Percentiles rank a stretch among this genome's conserved stretches.
These are phyloP conservation scores for Pygoscelis antarcticus DNA, from an alignment of 2,113 vertebrate genomes.

Conservation along the genomic window DNA sequence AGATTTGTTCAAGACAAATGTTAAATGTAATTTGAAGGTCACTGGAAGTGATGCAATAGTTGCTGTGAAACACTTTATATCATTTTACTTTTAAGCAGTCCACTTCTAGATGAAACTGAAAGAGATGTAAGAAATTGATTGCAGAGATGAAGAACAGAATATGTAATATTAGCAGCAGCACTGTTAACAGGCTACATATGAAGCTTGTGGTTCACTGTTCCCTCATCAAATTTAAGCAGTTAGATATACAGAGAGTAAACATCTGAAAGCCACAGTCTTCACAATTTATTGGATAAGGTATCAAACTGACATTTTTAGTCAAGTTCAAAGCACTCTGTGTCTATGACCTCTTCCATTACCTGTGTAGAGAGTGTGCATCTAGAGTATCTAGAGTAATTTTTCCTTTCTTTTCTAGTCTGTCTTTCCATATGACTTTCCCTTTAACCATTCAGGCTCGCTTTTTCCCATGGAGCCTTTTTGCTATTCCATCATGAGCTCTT, in stretches of 20 bases:
- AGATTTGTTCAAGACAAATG: slow-evolving; percentile 54
- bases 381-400: not conserved
- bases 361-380: not conserved
- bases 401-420: not conserved
- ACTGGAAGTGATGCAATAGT: slow-evolving; percentile 39
- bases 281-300: not conserved
- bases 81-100: slow-evolving; percentile 42
- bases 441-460: not conserved
- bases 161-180: not conserved
- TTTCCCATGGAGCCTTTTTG: not conserved
- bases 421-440: not conserved
- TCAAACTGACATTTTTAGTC: not conserved
- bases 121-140: slow-evolving; percentile 52
- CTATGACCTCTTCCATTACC: not conserved
- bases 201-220: not conserved
- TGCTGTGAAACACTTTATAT: slow-evolving; percentile 63
- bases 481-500: not conserved
- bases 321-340: not conserved
- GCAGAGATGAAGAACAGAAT: slow-evolving; percentile 11
- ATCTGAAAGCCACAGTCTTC: not conserved
- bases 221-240: not conserved
- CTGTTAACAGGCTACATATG: not conserved
- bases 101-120: slow-evolving; percentile 11
- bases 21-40: slow-evolving; percentile 66
- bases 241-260: not conserved